Evolutionary conservation across 2,113 vertebrate species (phyloP).

Genomic region (Nothobranchius furzeri): DNA sequence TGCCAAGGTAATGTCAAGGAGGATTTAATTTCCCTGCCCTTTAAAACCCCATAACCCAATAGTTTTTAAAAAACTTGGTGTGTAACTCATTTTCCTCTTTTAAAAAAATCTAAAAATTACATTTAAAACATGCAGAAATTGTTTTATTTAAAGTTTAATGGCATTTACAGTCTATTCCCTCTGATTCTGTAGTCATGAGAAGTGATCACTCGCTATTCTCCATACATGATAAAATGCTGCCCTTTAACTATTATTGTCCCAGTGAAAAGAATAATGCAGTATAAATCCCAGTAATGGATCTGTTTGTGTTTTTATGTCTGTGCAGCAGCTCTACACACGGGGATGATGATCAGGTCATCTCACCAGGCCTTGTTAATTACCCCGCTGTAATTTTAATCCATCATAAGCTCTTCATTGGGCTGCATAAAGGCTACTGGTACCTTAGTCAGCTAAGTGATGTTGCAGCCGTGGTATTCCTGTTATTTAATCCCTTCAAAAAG

Average conservation of each 20-base stretch:
- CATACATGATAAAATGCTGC: constrained; percentile 65
- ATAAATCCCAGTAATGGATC: constrained; percentile 72
- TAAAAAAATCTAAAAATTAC: constrained; percentile 37
- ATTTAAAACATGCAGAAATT: too few species aligned
- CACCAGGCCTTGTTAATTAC: constrained; percentile 64
- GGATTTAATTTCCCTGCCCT: constrained; percentile 45
- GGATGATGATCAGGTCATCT: constrained; percentile 49
- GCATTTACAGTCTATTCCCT: constrained; percentile 43
- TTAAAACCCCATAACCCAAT: constrained; percentile 21
- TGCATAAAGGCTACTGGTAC: constrained; percentile 45
- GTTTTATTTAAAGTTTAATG: constrained; percentile 33
- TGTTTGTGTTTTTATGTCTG: constrained; percentile 66
- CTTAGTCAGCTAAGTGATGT: constrained; percentile 70
- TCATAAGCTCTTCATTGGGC: constrained; percentile 64
- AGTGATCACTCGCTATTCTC: constrained; percentile 59
- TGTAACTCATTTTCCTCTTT: constrained; percentile 19
- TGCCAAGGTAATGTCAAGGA: constrained; percentile 62
- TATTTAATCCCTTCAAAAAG: constrained; percentile 52
- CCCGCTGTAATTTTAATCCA: constrained; percentile 64
- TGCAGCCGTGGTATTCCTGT: constrained; percentile 50
- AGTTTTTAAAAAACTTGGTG: constrained; percentile 12
- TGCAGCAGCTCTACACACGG: constrained; percentile 38
- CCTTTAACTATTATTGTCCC: constrained; percentile 66
- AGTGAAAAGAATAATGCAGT: constrained; percentile 60
- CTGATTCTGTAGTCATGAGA: constrained; percentile 57